Conservation (phyloP, 37 sponge, comb jelly and placozoan species). For the Ephydatia muelleri region DNA sequence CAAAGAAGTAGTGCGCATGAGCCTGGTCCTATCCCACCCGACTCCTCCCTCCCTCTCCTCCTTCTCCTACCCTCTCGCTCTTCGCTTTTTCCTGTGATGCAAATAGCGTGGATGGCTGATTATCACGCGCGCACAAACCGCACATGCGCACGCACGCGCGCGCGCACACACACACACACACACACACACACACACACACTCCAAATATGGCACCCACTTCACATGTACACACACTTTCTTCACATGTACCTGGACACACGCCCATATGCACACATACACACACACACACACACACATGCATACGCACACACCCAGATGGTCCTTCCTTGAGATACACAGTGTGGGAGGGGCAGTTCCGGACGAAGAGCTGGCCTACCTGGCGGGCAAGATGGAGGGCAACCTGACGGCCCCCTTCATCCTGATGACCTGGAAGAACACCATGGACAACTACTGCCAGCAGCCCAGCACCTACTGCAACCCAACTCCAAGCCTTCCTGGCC, state of each 20-base stretch:
- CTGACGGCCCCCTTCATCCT: conserved; percentile 77
- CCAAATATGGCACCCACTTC: too few relatives aligned
- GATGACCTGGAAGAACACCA: conserved; percentile 74
- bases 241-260: neutral
- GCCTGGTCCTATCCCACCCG: conserved; percentile 27
- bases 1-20: too few relatives aligned
- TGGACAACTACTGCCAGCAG: conserved; percentile 53
- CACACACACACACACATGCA: too few relatives aligned
- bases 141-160: conserved; percentile 20
- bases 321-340: conserved; percentile 40
- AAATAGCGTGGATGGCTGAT: too few relatives aligned
- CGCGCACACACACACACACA: conserved; percentile 24
- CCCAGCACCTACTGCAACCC: conserved; percentile 48
- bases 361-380: conserved; percentile 72
- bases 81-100: conserved; percentile 32
- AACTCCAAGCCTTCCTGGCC: conserved; percentile 49
- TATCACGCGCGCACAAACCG: too few relatives aligned
- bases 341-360: conserved; percentile 2
- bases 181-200: neutral
- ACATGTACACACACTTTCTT: neutral
- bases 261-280: conserved; percentile 7
- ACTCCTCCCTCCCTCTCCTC: conserved; percentile 30
- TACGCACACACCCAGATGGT: conserved; percentile 37
- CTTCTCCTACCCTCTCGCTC: conserved; percentile 19
- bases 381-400: conserved; percentile 84